Conservation (phyloP, 2,888 invertebrate genomes). For the Blastobasis adustella region DNA sequence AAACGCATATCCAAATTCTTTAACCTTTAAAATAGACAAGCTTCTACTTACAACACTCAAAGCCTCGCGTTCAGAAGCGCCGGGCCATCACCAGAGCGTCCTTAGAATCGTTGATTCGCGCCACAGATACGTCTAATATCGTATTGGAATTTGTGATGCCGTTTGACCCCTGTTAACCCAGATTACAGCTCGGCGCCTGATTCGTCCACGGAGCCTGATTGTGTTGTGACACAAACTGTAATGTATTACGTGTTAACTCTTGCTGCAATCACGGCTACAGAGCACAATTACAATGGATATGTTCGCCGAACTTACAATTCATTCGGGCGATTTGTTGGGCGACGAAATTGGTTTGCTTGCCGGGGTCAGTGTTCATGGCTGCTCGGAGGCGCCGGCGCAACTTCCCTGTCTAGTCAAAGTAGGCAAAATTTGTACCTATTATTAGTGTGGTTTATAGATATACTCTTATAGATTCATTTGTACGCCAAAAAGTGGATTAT, state of each 20-base stretch:
- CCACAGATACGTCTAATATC: conserved; percentile 76
- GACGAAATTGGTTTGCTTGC: no score
- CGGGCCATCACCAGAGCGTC: conserved; percentile 18
- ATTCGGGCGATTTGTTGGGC: conserved; percentile 34
- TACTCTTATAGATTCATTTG: no score
- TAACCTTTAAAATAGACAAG: no score
- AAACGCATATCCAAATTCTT: no score
- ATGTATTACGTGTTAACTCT: conserved; percentile 76
- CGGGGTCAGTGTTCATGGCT: no score
- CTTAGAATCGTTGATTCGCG: conserved; percentile 67
- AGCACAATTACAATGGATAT: conserved; percentile 67
- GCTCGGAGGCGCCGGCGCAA: no score
- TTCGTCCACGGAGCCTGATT: conserved; percentile 73
- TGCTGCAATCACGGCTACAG: conserved; percentile 69
- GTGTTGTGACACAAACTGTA: conserved; percentile 76
- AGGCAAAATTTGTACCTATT: no score
- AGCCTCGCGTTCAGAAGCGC: no score
- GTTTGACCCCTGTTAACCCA: conserved; percentile 85
- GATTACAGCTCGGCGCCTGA: conserved; percentile 78
- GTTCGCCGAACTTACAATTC: conserved; percentile 63
- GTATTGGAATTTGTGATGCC: conserved; percentile 81
- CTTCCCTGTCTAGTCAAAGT: no score
- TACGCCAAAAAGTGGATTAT: no score
- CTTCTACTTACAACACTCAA: background rate
- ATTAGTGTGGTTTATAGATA: no score